phyloP scores from a whole-genome alignment of 2,797 vertebrate species.

The Chaenodraco wilsoni region DNA sequence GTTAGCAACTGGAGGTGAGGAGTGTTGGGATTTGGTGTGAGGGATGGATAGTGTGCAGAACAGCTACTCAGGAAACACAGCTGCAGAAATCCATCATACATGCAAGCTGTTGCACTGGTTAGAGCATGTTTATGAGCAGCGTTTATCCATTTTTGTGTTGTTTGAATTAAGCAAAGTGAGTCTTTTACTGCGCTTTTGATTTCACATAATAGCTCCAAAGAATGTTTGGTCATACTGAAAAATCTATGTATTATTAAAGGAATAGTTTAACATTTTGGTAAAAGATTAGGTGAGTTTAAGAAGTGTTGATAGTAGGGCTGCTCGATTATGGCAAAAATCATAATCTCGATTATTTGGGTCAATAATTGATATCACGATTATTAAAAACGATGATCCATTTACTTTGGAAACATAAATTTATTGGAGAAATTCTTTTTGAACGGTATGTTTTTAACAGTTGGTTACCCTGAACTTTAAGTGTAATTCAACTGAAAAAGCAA shows the following conservation, averaged over 20 bases:
- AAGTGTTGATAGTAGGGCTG: neutral
- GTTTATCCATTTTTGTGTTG: neutral
- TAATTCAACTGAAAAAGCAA: too few relatives aligned
- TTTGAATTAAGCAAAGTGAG: neutral
- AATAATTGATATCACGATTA: too few relatives aligned
- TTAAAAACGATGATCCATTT: too few relatives aligned
- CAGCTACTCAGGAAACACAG: slow-evolving; percentile 32
- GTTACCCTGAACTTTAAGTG: too few relatives aligned
- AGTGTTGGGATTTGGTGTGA: slow-evolving; percentile 37
- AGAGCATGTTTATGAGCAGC: neutral
- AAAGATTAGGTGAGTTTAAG: neutral
- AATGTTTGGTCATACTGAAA: neutral
- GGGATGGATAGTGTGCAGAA: slow-evolving; percentile 26
- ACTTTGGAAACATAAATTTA: too few relatives aligned
- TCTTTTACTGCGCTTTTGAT: neutral
- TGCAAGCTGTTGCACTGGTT: neutral
- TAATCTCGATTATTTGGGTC: too few relatives aligned
- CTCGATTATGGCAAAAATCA: too few relatives aligned
- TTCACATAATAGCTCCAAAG: neutral
- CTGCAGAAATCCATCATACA: slow-evolving; percentile 6
- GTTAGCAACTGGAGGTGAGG: slow-evolving; percentile 35
- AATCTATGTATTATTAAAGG: neutral
- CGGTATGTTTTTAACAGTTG: too few relatives aligned
- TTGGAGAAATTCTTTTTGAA: too few relatives aligned
- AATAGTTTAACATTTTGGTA: neutral